These are phyloP conservation scores for Pteronura brasiliensis DNA, from an alignment of 2,113 vertebrate species.

Conservation along the genomic window DNA sequence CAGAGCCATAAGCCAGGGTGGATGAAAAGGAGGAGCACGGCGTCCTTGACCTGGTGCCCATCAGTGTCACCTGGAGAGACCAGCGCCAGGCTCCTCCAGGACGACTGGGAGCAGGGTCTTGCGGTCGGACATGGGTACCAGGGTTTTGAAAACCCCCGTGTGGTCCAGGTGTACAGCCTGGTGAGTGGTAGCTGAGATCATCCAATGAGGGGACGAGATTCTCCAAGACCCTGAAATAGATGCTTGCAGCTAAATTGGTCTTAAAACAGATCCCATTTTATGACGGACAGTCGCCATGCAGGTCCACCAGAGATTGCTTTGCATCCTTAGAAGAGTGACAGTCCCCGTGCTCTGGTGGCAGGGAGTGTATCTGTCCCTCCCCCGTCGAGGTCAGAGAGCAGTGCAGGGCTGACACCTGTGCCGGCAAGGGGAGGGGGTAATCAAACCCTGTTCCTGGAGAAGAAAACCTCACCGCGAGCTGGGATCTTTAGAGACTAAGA, in stretches of 20 bases:
- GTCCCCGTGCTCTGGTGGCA: too few relatives aligned
- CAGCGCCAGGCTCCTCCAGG: neutral
- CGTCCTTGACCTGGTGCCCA: neutral
- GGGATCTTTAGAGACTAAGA: neutral
- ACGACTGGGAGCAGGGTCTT: neutral
- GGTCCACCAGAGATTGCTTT: neutral
- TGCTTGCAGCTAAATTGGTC: neutral
- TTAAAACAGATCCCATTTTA: neutral
- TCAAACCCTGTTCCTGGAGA: neutral
- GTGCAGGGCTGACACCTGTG: neutral
- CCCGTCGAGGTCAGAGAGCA: neutral
- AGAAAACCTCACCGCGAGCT: neutral
- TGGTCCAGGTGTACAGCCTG: neutral
- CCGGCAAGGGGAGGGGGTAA: neutral
- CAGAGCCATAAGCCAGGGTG: neutral
- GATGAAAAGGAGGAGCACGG: neutral
- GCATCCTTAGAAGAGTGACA: too few relatives aligned
- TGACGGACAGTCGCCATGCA: accelerated
- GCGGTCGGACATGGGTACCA: neutral
- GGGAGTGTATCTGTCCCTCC: neutral
- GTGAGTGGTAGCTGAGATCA: neutral
- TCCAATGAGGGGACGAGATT: neutral
- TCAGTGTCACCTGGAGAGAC: neutral
- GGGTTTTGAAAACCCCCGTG: neutral
- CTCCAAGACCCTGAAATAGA: neutral